These are phyloP conservation scores for Eremobia ochroleuca DNA, from an alignment of 2,888 invertebrate genomes.

Conservation along the genomic window DNA sequence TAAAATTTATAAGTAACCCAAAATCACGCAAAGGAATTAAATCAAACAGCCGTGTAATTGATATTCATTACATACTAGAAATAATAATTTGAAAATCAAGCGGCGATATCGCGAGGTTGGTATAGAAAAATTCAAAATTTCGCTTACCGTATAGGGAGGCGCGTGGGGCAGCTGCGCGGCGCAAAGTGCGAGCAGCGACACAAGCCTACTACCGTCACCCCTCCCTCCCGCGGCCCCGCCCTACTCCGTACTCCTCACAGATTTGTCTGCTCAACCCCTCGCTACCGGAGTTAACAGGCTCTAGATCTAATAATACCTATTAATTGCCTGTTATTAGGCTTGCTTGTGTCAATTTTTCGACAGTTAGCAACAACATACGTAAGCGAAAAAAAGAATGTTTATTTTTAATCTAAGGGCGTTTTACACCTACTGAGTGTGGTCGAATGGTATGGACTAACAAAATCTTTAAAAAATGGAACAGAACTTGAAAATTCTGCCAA, in stretches of 20 bases:
- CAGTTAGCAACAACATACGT: not conserved
- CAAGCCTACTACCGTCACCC: conserved; percentile 78
- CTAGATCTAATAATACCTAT: conserved; percentile 73
- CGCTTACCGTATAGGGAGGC: conserved; percentile 71
- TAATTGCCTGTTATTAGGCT: conserved; percentile 62
- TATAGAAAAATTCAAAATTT: conserved; percentile 64
- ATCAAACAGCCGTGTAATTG: conserved; percentile 57
- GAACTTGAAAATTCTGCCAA: not conserved
- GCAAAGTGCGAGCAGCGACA: conserved; percentile 81
- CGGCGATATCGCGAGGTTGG: conserved; percentile 64
- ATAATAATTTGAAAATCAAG: conserved; percentile 52
- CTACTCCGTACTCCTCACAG: conserved; percentile 78
- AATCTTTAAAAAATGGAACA: not conserved
- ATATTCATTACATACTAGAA: conserved; percentile 57
- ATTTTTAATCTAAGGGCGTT: not conserved
- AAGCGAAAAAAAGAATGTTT: not conserved
- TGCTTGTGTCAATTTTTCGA: conserved; percentile 37
- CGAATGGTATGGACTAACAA: not conserved
- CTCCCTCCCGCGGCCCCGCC: conserved; percentile 76
- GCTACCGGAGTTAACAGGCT: conserved; percentile 75
- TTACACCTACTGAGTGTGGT: not conserved
- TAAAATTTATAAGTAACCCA: conserved; percentile 36
- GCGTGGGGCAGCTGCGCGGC: conserved; percentile 82
- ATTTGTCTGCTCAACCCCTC: conserved; percentile 82
- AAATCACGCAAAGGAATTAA: conserved; percentile 61